phyloP scores from a whole-genome alignment of 2,888 invertebrate genomes.

The Rugalucina vietnamica region DNA sequence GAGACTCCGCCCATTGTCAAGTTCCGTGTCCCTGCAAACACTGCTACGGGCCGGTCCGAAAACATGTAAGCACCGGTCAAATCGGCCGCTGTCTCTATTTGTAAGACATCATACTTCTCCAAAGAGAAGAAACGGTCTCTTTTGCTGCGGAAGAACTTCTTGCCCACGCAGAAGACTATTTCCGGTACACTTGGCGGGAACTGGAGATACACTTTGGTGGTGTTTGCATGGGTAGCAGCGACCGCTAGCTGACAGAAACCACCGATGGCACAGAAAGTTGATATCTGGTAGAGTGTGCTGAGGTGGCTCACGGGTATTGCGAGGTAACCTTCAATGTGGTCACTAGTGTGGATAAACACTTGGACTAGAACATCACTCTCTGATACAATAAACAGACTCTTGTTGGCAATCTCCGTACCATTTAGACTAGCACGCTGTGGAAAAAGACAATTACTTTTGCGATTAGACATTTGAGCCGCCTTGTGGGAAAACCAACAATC shows the following conservation, averaged over 20 bases:
- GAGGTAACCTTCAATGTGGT: conserved; percentile 43
- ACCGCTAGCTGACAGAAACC: conserved; percentile 53
- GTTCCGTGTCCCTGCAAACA: conserved; percentile 50
- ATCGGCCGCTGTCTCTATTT: conserved; percentile 44
- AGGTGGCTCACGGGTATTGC: conserved; percentile 37
- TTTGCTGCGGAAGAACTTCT: conserved; percentile 18
- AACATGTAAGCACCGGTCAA: conserved; percentile 49
- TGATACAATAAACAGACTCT: conserved; percentile 32
- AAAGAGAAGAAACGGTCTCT: conserved; percentile 17
- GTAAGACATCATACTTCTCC: conserved; percentile 32
- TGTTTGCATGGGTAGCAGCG: conserved; percentile 30
- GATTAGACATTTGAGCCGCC: too few relatives aligned
- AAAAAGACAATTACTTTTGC: too few relatives aligned
- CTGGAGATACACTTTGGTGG: conserved; percentile 1
- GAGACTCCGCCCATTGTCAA: conserved; percentile 2
- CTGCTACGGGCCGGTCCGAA: conserved; percentile 38
- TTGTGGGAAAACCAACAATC: too few relatives aligned
- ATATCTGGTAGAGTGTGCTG: conserved; percentile 19
- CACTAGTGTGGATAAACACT: conserved; percentile 23
- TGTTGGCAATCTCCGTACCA: conserved; percentile 42
- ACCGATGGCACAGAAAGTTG: conserved; percentile 49
- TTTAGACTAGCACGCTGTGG: conserved; percentile 18
- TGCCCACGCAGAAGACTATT: conserved; percentile 25
- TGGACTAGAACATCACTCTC: conserved; percentile 23
- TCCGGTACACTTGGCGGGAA: conserved; percentile 20